phyloP scores from a whole-genome alignment of 92 coral and sea anemone species.

The Desmophyllum pertusum region DNA sequence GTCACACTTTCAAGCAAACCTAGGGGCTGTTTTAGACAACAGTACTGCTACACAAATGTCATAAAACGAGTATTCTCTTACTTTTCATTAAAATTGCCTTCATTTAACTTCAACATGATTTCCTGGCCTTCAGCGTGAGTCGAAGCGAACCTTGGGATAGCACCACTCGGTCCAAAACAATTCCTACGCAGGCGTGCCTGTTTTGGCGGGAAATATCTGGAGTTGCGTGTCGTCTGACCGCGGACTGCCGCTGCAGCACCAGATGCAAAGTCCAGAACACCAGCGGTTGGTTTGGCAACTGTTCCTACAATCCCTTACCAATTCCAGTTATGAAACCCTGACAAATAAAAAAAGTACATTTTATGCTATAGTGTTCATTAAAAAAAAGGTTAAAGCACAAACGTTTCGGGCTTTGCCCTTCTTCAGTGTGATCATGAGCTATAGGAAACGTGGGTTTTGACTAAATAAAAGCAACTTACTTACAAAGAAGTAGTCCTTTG shows the following conservation, averaged over 20 bases:
- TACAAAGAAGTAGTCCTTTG: no score
- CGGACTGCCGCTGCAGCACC: conserved; percentile 98
- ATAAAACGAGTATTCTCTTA: conserved; percentile 24
- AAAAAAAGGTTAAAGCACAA: no score
- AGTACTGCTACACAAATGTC: not conserved
- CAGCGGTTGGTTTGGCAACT: conserved; percentile 97
- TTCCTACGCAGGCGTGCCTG: conserved; percentile 87
- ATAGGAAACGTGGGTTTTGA: no score
- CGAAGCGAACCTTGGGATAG: conserved; percentile 87
- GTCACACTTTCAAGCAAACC: not conserved
- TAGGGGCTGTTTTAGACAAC: not conserved
- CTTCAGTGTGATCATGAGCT: no score
- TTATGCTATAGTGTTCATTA: no score
- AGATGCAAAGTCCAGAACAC: conserved; percentile 97
- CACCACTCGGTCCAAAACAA: conserved; percentile 98
- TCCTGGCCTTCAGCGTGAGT: conserved; percentile 98
- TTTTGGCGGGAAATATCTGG: conserved; percentile 92
- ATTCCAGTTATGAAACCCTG: conserved; percentile 94
- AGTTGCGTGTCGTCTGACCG: conserved; percentile 93
- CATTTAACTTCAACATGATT: conserved; percentile 92
- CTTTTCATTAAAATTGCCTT: conserved; percentile 85
- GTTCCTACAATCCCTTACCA: conserved; percentile 99
- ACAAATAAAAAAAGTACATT: no score
- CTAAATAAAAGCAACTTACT: no score
- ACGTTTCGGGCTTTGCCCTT: no score